Conservation (phyloP, 2,113 vertebrate species). For the Spilogale gracilis region DNA sequence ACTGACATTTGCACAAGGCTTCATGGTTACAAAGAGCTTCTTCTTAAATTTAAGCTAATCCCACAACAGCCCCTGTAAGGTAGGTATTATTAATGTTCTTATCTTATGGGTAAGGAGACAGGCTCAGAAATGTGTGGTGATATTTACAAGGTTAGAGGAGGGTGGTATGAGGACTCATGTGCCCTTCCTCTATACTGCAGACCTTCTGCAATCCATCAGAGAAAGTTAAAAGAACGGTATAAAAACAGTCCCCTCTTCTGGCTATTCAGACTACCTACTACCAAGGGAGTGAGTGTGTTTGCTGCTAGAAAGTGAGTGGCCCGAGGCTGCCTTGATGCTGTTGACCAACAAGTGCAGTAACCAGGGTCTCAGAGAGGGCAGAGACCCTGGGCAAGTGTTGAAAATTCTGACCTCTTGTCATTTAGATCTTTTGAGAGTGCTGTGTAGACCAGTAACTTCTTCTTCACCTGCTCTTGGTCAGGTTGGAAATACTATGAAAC, state of each 20-base stretch:
- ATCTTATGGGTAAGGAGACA: not conserved
- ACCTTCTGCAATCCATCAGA: not conserved
- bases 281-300: not conserved
- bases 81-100: not conserved
- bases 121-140: not conserved
- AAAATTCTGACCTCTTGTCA: not conserved
- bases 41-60: not conserved
- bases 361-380: not conserved
- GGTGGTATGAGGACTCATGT: not conserved
- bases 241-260: not conserved
- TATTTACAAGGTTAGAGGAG: not conserved
- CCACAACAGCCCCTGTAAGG: not conserved
- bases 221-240: not conserved
- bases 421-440: not conserved
- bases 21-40: not conserved
- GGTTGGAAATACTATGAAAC: not conserved
- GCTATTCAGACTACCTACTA: not conserved
- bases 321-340: rapidly evolving
- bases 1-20: not conserved
- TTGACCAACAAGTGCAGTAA: not conserved
- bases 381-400: not conserved
- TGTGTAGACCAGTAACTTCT: not conserved
- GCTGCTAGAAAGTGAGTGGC: not conserved
- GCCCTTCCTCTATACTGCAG: rapidly evolving
- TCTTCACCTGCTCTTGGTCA: not conserved